Evolutionary conservation across 2,113 vertebrate genomes (phyloP).

Genomic region (Cinclus cinclus): DNA sequence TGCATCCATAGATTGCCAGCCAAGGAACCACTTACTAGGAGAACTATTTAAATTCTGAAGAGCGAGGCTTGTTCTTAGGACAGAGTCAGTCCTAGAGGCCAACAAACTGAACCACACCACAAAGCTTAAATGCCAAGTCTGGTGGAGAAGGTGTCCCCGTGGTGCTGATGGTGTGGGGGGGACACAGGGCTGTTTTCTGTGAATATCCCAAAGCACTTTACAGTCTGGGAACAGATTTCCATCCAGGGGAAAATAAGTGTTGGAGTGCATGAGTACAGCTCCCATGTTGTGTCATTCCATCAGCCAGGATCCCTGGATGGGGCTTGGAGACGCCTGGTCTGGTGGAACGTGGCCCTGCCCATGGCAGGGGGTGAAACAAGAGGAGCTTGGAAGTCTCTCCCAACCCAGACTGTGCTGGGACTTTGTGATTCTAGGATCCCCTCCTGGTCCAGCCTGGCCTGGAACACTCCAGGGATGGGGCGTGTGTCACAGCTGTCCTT

Average conservation of each 20-base stretch:
- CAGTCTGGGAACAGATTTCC: background rate
- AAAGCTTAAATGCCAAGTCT: accelerated
- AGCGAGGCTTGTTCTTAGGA: background rate
- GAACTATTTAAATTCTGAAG: background rate
- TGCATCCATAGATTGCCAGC: background rate
- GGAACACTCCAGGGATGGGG: background rate
- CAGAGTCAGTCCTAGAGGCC: background rate
- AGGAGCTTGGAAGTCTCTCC: background rate
- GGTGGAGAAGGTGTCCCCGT: accelerated
- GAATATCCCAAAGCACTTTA: background rate
- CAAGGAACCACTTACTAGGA: background rate
- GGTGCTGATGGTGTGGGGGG: accelerated
- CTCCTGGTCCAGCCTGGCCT: background rate
- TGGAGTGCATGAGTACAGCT: accelerated
- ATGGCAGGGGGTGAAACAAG: background rate
- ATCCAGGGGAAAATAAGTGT: accelerated
- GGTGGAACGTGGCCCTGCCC: background rate
- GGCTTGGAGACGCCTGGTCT: background rate
- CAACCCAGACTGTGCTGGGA: background rate
- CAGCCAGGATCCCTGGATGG: accelerated
- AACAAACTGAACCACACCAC: accelerated
- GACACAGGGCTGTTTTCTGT: background rate
- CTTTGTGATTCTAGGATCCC: background rate
- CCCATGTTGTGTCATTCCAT: accelerated
- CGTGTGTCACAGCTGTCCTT: background rate